Base-by-base conservation (phyloP, 1,140 invertebrate genomes). In the Drosophila equinoxialis region DNA sequence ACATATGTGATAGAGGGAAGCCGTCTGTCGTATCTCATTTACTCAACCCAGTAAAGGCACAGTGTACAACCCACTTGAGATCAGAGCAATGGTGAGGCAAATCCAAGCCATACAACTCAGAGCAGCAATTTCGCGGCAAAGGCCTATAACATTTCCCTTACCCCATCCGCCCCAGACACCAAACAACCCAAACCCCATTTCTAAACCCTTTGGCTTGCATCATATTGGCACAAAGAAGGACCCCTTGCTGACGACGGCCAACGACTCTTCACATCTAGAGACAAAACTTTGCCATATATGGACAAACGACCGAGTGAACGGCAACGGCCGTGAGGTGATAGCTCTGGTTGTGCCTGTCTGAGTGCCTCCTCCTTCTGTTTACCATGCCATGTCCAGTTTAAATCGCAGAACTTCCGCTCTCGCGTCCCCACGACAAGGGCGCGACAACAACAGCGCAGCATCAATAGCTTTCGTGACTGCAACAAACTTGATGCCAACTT, bases 11-110 rank as follows among this genome's bases (percentile, higher is more conserved):
- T 74, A 67, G 74, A 75, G 71, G 75, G 55, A 51, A 60, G 57
- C 58, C 48, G 64, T 42, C 39, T 51, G 37, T 17, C 11, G 30
- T 26, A 64, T 54, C 68, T 65, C 64, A 45, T 74, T 42, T 37
- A 20, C 61, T 23, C 41, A 67, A 61, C 65, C 51, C 68, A 61
- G 55, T 45, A 74, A 17, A 68, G 59, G 68, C 65, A 78, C 72
- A 78, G 75, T 78, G 68, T 74, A 82, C 81, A 81, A 84, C 72
- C 77, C 81, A 85, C 81, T 85, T 84, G 81, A 85, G 81, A 86
- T 85, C 78, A 71, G 82, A 77, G 82, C 75, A 86, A 85, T 39
- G 71, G 66, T 60, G 37, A 69, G 69, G 59, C 51, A 67, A 59
- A 65, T 45, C 71, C 42, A 65, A 62, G 42, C 59, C 61, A 63